phyloP scores from a whole-genome alignment of 2,113 vertebrate genomes.

The Callospermophilus lateralis region DNA sequence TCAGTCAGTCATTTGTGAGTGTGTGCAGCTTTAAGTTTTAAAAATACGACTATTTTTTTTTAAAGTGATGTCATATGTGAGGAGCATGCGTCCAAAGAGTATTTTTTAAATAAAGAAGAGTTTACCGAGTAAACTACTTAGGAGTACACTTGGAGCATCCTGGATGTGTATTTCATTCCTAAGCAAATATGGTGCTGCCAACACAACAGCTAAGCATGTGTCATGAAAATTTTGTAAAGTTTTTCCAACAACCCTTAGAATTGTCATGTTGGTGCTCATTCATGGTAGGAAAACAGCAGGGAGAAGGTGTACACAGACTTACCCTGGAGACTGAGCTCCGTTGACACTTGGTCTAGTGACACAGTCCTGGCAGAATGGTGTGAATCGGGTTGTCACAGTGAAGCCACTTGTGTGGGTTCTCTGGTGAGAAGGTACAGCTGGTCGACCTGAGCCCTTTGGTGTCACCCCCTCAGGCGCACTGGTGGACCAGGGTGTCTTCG shows the following conservation, averaged over 20 bases:
- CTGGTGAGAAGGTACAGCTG: not conserved
- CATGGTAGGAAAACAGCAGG: not conserved
- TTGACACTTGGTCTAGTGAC: not conserved
- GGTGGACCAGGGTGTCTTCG: conserved; percentile 99
- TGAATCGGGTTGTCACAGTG: not conserved
- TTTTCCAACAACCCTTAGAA: not conserved
- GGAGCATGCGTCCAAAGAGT: not conserved
- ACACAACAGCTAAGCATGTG: not conserved
- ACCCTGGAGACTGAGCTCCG: not conserved
- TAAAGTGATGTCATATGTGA: not conserved
- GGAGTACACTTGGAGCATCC: not conserved
- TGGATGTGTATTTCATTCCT: not conserved
- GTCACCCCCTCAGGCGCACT: conserved; percentile 91
- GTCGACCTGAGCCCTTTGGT: not conserved
- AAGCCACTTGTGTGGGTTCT: not conserved
- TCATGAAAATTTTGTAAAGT: not conserved
- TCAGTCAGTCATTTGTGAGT: not conserved
- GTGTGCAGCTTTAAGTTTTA: not conserved
- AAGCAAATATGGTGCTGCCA: not conserved
- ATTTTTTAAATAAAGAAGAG: not conserved
- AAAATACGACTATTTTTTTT: no score
- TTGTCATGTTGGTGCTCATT: not conserved
- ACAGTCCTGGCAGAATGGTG: not conserved
- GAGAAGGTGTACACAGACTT: not conserved
- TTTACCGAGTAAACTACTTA: not conserved